Conservation (phyloP, 2,113 vertebrate genomes). For the Orycteropus afer region DNA sequence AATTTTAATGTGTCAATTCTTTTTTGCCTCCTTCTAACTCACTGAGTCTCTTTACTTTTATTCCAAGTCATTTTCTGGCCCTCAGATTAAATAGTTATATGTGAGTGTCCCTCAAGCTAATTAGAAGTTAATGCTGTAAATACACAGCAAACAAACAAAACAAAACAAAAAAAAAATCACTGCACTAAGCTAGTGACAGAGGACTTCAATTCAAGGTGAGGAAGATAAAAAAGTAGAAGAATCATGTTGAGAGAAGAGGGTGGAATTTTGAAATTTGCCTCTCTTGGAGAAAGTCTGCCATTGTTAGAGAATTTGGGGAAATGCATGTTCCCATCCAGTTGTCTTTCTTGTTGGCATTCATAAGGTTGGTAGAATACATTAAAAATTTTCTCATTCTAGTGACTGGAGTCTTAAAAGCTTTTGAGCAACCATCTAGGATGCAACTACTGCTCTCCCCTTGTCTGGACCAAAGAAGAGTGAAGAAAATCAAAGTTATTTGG, state of each 20-base stretch:
- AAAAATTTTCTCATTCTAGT: no score
- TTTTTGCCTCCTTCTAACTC: neutral
- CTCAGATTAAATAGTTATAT: neutral
- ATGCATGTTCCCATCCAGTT: neutral
- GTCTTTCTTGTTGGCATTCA: neutral
- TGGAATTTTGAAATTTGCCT: neutral
- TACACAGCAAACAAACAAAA: neutral
- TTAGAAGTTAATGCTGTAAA: neutral
- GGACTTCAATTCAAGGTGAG: neutral
- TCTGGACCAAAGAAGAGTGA: no score
- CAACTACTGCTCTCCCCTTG: no score
- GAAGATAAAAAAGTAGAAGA: neutral
- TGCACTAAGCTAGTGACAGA: neutral
- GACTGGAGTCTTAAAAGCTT: no score
- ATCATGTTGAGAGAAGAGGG: neutral
- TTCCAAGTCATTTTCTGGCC: neutral
- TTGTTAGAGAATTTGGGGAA: accelerated
- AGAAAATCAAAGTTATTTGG: no score
- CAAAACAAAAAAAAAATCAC: neutral
- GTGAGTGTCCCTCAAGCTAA: neutral
- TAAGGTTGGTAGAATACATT: neutral
- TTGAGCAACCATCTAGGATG: no score
- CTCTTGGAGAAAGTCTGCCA: neutral
- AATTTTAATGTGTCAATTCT: neutral
- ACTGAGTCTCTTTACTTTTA: neutral